Conservation (phyloP, 2,888 invertebrate species). For the Sturmia bella region DNA sequence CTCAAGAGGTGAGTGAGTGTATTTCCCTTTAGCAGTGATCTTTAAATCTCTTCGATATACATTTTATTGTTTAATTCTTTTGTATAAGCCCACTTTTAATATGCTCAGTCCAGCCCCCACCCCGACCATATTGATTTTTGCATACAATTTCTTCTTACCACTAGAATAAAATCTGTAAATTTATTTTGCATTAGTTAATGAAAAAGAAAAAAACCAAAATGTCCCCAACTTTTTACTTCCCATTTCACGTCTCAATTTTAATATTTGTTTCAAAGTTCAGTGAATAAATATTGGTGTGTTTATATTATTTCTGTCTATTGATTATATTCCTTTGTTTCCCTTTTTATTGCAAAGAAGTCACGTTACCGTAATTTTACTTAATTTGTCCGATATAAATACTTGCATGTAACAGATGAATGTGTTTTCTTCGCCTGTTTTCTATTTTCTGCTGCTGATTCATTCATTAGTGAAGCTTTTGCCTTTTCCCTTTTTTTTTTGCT, state of each 20-base stretch:
- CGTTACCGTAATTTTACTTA: not conserved
- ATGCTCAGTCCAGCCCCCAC: too few species aligned
- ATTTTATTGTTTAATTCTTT: too few species aligned
- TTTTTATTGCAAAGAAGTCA: not conserved
- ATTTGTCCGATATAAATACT: not conserved
- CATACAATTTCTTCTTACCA: too few species aligned
- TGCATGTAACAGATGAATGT: constrained; percentile 9
- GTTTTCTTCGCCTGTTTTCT: not conserved
- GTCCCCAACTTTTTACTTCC: too few species aligned
- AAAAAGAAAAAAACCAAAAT: too few species aligned
- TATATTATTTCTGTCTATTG: not conserved
- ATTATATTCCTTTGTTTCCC: not conserved
- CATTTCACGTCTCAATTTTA: not conserved
- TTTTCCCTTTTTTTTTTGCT: constrained; percentile 15
- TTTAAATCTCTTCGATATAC: too few species aligned
- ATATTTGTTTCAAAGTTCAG: not conserved
- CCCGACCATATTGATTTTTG: too few species aligned
- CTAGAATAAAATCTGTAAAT: too few species aligned
- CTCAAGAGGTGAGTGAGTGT: too few species aligned
- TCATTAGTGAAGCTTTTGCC: constrained; percentile 29
- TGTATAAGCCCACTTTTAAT: too few species aligned
- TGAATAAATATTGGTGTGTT: not conserved
- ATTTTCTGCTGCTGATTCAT: constrained; percentile 25
- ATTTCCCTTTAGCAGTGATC: too few species aligned
- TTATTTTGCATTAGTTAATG: too few species aligned